Evolutionary conservation across 2,113 vertebrate genomes (phyloP).

Genomic region (Bos javanicus): DNA sequence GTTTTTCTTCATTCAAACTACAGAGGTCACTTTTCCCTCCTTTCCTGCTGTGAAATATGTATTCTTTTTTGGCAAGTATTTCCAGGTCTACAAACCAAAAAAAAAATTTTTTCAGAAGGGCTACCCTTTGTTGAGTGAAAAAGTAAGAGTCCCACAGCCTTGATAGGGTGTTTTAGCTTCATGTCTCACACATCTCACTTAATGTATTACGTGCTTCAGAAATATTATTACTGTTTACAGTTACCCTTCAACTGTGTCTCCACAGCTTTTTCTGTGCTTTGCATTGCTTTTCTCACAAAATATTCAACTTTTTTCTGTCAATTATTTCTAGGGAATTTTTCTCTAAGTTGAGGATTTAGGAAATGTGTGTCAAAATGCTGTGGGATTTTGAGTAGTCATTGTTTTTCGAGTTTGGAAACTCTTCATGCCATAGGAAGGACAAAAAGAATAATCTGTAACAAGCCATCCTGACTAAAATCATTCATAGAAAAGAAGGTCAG

Average conservation of each 20-base stretch:
- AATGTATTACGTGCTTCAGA: neutral
- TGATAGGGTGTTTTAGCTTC: neutral
- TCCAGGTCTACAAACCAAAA: neutral
- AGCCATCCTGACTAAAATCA: slow-evolving; percentile 6
- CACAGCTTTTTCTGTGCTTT: neutral
- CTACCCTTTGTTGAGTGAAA: neutral
- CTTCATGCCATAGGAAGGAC: neutral
- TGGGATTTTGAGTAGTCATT: neutral
- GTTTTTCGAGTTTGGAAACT: slow-evolving; percentile 10
- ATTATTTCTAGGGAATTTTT: neutral
- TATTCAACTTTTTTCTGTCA: neutral
- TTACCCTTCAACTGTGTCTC: neutral
- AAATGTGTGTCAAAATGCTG: neutral
- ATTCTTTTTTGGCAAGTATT: neutral
- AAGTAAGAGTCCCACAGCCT: neutral
- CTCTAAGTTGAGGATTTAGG: neutral
- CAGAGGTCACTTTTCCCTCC: neutral
- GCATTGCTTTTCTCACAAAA: neutral
- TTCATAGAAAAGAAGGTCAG: neutral
- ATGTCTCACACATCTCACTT: neutral
- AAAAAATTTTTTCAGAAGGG: neutral
- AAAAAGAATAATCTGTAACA: neutral
- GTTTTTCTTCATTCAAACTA: neutral
- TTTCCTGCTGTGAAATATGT: neutral
- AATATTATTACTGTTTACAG: neutral